Conservation (phyloP, 1,140 invertebrate genomes). For the Panulirus ornatus region DNA sequence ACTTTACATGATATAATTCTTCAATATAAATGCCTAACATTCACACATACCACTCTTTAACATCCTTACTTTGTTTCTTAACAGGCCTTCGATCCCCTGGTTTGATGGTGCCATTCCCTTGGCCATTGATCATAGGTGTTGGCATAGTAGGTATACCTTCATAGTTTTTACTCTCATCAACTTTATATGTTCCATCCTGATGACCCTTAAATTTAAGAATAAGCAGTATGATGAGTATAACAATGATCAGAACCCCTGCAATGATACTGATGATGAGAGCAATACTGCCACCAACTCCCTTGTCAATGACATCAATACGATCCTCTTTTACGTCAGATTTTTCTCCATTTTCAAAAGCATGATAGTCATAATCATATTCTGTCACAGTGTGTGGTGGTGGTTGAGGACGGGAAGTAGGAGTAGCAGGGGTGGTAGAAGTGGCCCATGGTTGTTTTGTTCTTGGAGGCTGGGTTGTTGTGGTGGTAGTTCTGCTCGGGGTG, state of each 20-base stretch:
- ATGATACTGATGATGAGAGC: slow-evolving; percentile 91
- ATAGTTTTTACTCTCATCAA: slow-evolving; percentile 86
- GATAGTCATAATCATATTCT: background rate
- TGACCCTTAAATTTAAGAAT: slow-evolving; percentile 93
- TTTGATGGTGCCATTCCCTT: slow-evolving; percentile 79
- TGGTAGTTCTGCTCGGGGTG: slow-evolving; percentile 15
- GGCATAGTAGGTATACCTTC: slow-evolving; percentile 78
- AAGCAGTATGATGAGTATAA: slow-evolving; percentile 92
- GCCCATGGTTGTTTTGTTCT: slow-evolving; percentile 2
- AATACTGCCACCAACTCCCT: slow-evolving; percentile 79
- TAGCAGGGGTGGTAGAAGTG: slow-evolving; percentile 13
- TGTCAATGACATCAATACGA: slow-evolving; percentile 44
- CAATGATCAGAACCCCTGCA: slow-evolving; percentile 92
- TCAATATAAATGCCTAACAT: slow-evolving; percentile 57
- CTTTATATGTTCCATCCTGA: slow-evolving; percentile 92
- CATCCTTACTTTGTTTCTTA: slow-evolving; percentile 90
- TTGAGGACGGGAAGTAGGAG: slow-evolving; percentile 75
- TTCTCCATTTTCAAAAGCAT: background rate
- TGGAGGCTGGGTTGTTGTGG: slow-evolving; percentile 75
- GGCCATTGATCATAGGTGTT: slow-evolving; percentile 78
- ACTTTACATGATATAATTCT: slow-evolving; percentile 69
- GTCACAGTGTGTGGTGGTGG: background rate
- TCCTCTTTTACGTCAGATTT: slow-evolving; percentile 14
- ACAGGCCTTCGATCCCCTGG: slow-evolving; percentile 80
- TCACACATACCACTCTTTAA: slow-evolving; percentile 97